Evolutionary conservation across 92 coral and sea anemone genomes (phyloP), one percentile per base, ranked within the genome.

Genomic region (Actinostola sp.): DNA sequence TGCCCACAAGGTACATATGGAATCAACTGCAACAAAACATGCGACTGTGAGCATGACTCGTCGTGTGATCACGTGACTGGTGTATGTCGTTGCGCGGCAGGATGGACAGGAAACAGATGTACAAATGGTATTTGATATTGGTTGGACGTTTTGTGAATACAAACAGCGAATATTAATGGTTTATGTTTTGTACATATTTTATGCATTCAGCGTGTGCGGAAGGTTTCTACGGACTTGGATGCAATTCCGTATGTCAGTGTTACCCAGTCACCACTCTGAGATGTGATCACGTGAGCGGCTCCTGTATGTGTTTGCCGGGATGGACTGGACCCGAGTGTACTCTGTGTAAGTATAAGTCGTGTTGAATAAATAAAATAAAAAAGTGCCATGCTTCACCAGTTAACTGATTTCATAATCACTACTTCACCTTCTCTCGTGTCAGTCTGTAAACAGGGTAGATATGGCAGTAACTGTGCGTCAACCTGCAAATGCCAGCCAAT

Each of bases 271-370:
- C 80, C 63, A 93, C 98, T 17, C 25, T 60, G 39, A 84, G 86
- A 19, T 93, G 98, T 81, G 76, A 87, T 61, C 91, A 83, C 65
- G 84, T 80, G 48, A 81, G 68, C 33, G 97, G 97, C 25, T 24
- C 15, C 7, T 92, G 97, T 77, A 61, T 39, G 52, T 92, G 97
- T 71, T 36, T 59, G 13, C 58, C 96, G 25, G 97, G 97, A 20
- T 92, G 96, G 96, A 82, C 92, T 44, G 97, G 97, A 53, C 34
- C 50, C 0, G 96, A 82, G 73, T 92, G 97, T 63, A 92, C 90
- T 3, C 54, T 58, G 39, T 86, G 97, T 92, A 82, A 69, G 92
- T 79, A 48, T 3, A 15, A 15, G 46, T 41, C 8, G 9, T 16
- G 23, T 35, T 48, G 23, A n/a, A n/a, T n/a, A n/a, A n/a, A n/a